phyloP scores from a whole-genome alignment of 2,113 vertebrate genomes.

The Rhagologus leucostigma region DNA sequence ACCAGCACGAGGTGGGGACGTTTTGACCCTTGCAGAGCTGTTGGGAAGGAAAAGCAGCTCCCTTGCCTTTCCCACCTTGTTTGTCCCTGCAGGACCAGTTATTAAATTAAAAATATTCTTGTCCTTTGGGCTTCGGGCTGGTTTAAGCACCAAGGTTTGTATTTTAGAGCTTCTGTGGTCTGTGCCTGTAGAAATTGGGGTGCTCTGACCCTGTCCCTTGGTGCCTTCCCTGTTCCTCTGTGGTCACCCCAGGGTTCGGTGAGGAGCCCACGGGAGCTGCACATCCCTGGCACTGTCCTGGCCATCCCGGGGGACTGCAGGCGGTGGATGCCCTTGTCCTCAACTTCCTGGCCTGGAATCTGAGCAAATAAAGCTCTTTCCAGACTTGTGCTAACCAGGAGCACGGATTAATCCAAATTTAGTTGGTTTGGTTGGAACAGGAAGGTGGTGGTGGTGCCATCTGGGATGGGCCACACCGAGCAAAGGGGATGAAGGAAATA shows the following conservation, averaged over 20 bases:
- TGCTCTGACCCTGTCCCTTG: background rate
- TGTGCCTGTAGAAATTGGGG: background rate
- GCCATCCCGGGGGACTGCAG: background rate
- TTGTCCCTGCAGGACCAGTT: background rate
- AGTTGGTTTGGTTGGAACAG: background rate
- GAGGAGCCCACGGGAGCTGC: background rate
- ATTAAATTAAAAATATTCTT: background rate
- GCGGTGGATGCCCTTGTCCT: background rate
- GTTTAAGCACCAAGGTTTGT: background rate
- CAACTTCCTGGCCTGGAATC: background rate
- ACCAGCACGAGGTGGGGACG: accelerated
- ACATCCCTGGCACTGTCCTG: background rate
- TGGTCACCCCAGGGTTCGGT: background rate
- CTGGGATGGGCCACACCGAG: background rate
- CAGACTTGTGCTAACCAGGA: background rate
- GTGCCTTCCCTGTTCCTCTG: background rate
- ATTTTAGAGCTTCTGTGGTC: background rate
- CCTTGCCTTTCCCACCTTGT: background rate
- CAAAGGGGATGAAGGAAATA: background rate
- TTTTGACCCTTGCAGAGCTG: background rate
- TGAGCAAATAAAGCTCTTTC: background rate
- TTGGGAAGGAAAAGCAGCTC: background rate
- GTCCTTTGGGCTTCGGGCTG: background rate
- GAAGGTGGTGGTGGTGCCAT: background rate
- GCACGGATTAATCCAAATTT: background rate